Percentiles rank a stretch among this genome's conserved stretches.
phyloP scores from a whole-genome alignment of 2,888 invertebrate species.

The Platycheirus albimanus region DNA sequence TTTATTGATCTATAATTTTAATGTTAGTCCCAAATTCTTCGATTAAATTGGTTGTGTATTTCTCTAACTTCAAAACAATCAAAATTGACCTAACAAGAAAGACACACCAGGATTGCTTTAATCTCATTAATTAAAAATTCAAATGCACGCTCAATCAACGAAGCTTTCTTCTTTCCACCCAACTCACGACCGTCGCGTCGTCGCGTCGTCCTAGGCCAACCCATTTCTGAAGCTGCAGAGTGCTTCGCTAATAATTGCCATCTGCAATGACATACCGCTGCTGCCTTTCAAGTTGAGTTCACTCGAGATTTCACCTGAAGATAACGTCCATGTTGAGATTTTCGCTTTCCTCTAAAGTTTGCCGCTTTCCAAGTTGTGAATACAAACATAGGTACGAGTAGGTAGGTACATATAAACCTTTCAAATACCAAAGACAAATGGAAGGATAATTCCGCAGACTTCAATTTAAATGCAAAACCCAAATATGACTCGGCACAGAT shows the following conservation, averaged over 20 bases:
- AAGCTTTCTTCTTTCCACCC: slow-evolving; percentile 13
- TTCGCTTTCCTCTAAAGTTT: slow-evolving; percentile 30
- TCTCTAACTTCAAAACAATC: no score
- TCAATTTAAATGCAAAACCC: slow-evolving; percentile 58
- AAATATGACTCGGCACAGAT: slow-evolving; percentile 71
- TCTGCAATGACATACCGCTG: slow-evolving; percentile 14
- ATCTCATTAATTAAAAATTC: slow-evolving; percentile 16
- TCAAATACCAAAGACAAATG: no score
- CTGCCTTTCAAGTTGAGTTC: slow-evolving; percentile 53
- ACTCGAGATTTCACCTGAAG: slow-evolving; percentile 62
- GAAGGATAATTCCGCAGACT: slow-evolving; percentile 27
- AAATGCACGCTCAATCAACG: slow-evolving; percentile 28
- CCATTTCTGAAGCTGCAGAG: slow-evolving; percentile 1
- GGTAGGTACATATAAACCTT: background rate
- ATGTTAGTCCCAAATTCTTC: no score
- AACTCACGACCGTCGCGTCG: slow-evolving; percentile 29
- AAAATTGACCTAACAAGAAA: no score
- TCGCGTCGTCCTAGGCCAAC: no score
- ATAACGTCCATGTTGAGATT: slow-evolving; percentile 47
- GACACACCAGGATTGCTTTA: no score
- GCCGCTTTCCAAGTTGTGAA: slow-evolving; percentile 34
- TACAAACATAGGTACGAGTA: background rate
- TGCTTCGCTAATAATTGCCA: slow-evolving; percentile 46
- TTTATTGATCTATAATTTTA: no score
- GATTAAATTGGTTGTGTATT: no score